Evolutionary conservation across 92 coral and sea anemone genomes (phyloP), one percentile per base, ranked within the genome.

Genomic region (Palythoa grandis): DNA sequence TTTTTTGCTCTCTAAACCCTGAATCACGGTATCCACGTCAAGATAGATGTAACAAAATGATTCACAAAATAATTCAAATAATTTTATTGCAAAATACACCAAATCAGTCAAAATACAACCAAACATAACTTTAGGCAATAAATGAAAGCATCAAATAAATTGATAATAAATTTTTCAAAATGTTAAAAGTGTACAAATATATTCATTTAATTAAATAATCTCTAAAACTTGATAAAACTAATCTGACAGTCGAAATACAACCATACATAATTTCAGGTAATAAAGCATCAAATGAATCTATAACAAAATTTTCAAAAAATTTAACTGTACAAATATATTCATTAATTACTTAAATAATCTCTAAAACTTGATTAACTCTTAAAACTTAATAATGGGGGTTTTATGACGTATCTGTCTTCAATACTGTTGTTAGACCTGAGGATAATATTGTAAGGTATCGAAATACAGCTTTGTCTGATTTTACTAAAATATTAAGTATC

Each of bases 21-120:
- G 71, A 67, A 67, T 67, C 71, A 67, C 35, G 71, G 71, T 67
- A n/a, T n/a, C n/a, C n/a, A n/a, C n/a, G n/a, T n/a, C n/a, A n/a
- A n/a, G n/a, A n/a, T n/a, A n/a, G n/a, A 67, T 67, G 71, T 67
- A 23, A 67, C 71, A 67, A 67, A 7, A 19, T 11, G 19, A 17
- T 23, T 67, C 71, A 23, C 71, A 67, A 67, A 67, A 67, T 67
- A 67, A 67, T 67, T 67, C 71, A 67, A 67, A 8, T 67, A 58
- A 58, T 58, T 58, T 72, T 72, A 43, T 72, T 72, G 53, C 76
- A 72, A 69, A 69, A 69, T 72, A 39, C 39, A 72, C 48, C 50
- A 70, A 72, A 72, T 72, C 76, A 72, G 76, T 72, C 76, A 72
- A 72, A 72, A 72, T 72, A 72, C 76, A 72, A 72, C 76, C 0